Percentiles rank a stretch among this genome's conserved stretches.
These are phyloP conservation scores for Tethya wilhelma DNA, from an alignment of 37 sponge, comb jelly and placozoan genomes.

Conservation along the genomic window DNA sequence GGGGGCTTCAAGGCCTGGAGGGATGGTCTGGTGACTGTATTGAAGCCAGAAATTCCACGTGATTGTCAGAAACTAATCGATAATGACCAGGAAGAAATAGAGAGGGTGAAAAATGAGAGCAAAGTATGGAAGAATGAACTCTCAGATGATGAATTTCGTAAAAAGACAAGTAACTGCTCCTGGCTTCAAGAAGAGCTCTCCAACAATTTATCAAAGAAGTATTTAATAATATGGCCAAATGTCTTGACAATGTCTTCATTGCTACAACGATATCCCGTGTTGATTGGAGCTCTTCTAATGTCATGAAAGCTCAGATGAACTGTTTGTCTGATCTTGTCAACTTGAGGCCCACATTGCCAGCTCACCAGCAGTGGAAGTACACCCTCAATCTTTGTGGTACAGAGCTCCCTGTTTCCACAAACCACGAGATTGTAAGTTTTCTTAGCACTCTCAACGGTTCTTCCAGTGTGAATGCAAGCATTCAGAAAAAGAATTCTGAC, in stretches of 20 bases:
- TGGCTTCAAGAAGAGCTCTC: neutral
- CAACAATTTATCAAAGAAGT: neutral
- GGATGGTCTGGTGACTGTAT: neutral
- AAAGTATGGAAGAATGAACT: neutral
- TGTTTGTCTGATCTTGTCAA: conserved; percentile 5
- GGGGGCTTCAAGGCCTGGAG: neutral
- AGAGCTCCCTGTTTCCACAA: conserved; percentile 53
- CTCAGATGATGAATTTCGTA: neutral
- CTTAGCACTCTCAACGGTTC: conserved; percentile 7
- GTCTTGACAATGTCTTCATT: conserved; percentile 17
- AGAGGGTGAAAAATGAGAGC: neutral
- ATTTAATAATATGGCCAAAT: neutral
- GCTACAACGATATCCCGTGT: neutral
- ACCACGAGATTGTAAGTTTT: conserved; percentile 36
- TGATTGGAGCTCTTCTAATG: neutral
- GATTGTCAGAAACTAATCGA: neutral
- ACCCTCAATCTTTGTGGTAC: conserved; percentile 40
- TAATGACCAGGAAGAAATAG: neutral
- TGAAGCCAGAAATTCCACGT: neutral
- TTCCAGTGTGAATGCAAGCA: neutral
- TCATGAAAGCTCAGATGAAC: conserved; percentile 32
- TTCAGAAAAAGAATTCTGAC: too few species aligned
- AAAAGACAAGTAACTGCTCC: neutral
- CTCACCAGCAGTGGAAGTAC: conserved; percentile 30
- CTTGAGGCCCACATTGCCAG: neutral